Evolutionary conservation across 2,888 invertebrate species (phyloP), one percentile per base, ranked within the genome.

Genomic region (Temnothorax ravouxi): DNA sequence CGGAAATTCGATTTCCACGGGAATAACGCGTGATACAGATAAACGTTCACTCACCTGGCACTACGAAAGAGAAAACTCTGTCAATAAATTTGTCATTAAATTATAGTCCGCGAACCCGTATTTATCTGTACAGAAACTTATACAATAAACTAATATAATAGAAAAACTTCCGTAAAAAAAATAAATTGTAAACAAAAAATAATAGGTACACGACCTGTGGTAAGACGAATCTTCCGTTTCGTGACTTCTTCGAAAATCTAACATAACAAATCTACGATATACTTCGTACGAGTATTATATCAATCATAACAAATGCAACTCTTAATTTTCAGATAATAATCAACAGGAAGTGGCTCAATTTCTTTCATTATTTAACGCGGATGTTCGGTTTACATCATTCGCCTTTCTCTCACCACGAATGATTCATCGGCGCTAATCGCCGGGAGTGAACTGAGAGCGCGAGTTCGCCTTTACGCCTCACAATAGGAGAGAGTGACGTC

Each of bases 401-500:
- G 79, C 79, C 79, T 80, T 80, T 80, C 79, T 80, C 79, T 72
- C 59, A 25, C 50, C 25, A 29, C 56, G 38, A 44, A 80, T 80
- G 79, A 80, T 80, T 80, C 79, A 80, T 79, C 59, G 47, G 13
- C 54, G 44, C 34, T 59, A 71, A 71, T 71, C 56, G 56, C 44
- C 44, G 34, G 56, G 38, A 59, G 47, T 59, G 47, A 71, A 71
- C 59, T 25, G 21, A 47, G 59, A 71, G 44, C 41, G 44, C 72
- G 54, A 71, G 47, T 38, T 80, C 38, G 47, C 72, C 34, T 79
- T 71, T 54, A 44, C 67, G 44, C 25, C 44, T 71, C 34, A 38
- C 79, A 72, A 72, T 71, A 38, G 25, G 21, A 61, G 61, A 71
- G 75, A 47, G 82, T 69, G 84, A 88, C 77, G 83, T 62, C 50